Base-by-base conservation (phyloP, 2,113 vertebrate species). In the Sardina pilchardus region DNA sequence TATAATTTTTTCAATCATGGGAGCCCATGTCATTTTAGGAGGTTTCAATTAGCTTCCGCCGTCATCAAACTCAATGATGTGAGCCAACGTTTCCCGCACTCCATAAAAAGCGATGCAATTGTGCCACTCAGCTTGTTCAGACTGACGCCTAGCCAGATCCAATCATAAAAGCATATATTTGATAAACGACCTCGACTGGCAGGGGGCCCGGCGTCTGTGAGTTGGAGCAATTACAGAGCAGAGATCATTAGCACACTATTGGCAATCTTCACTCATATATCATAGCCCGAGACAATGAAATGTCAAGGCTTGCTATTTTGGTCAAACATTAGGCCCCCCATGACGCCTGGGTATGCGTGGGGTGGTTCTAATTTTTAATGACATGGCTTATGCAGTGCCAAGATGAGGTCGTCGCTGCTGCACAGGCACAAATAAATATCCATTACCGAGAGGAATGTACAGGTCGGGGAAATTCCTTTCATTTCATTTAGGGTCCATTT, bases 111-210 rank as follows among this genome's bases (percentile, higher is more conserved):
- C 30, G 1, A 5, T 78, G 71, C 71, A 78, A 78, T 78, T 36
- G 71, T 78, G 71, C 71, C 71, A 78, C 71, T 78, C 71, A 78
- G 71, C 71, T 17, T 2, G 71, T 78, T 78, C 71, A 78, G 71
- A 78, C 71, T 78, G 71, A 78, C 30, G 71, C 71, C 26, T 34
- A 36, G 71, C 71, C 71, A 34, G 34, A 78, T 34, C 71, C 71
- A 78, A 78, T 78, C 71, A 78, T 36, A 78, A 78, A 78, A 78
- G 71, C 71, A 78, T 78, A 78, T 36, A 78, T 78, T 78, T 78
- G 71, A 78, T 36, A 78, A 78, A 78, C 39, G 4, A 78, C 71
- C 12, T 2, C 16, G 71, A 36, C 71, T 78, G 71, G 71, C 71
- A 78, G 71, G 71, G 71, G 71, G 26, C 71, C 71, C 30, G 3